Evolutionary conservation across 2,888 invertebrate species (phyloP).

Genomic region (Lepetodrilus schrolli): DNA sequence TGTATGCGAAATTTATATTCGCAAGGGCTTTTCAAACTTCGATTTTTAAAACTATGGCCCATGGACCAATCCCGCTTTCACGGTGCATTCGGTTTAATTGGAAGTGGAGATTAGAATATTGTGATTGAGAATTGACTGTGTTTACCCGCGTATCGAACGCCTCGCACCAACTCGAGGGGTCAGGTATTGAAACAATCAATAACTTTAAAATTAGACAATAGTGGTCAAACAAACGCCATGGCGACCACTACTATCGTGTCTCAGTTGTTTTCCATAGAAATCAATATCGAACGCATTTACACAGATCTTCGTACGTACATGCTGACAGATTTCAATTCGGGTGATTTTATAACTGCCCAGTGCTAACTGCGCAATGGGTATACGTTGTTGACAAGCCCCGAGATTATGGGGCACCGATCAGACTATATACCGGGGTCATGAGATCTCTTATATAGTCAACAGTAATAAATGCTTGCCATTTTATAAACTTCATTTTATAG

Average conservation of each 20-base stretch:
- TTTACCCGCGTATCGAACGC: constrained; percentile 24
- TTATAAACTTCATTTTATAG: constrained; percentile 18
- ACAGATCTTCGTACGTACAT: constrained; percentile 25
- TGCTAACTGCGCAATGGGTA: background rate
- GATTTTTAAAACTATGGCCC: constrained; percentile 10
- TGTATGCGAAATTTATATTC: background rate
- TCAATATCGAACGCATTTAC: constrained; percentile 30
- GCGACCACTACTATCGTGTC: constrained; percentile 20
- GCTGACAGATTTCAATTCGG: constrained; percentile 14
- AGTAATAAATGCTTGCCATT: constrained; percentile 20
- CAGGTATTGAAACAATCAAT: constrained; percentile 33
- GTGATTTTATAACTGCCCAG: constrained; percentile 26
- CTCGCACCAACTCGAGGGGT: constrained; percentile 29
- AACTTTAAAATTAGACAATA: constrained; percentile 35
- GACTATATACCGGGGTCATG: background rate
- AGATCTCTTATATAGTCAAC: background rate
- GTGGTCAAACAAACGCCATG: constrained; percentile 34
- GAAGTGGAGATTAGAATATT: constrained; percentile 8
- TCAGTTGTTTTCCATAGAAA: constrained; percentile 29
- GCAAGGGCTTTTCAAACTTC: constrained; percentile 15
- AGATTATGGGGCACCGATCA: background rate
- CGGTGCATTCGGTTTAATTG: constrained; percentile 23
- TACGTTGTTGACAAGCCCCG: constrained; percentile 15
- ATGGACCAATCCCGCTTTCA: constrained; percentile 10
- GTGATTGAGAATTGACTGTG: background rate